Conservation (phyloP, 2,888 invertebrate genomes). For the Osmoderma eremita region DNA sequence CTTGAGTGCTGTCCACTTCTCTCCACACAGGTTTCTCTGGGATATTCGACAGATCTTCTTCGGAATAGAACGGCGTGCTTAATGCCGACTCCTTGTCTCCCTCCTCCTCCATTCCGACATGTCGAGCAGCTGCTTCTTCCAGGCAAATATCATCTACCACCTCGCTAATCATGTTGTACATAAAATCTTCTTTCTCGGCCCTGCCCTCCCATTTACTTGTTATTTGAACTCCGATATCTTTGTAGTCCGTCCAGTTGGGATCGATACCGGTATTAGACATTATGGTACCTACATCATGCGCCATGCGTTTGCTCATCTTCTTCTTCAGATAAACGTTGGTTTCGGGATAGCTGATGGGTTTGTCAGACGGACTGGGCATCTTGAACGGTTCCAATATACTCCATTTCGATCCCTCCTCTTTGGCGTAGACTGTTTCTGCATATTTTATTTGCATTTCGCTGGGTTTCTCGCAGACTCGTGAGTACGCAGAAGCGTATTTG, state of each 20-base stretch:
- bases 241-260: conserved; percentile 33
- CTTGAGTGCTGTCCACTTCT: no score
- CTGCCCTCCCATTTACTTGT: conserved; percentile 7
- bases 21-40: no score
- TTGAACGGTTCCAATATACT: conserved; percentile 33
- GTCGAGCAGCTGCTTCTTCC: conserved; percentile 1
- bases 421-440: conserved; percentile 22
- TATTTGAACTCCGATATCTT: conserved; percentile 29
- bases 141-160: conserved; percentile 15
- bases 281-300: conserved; percentile 34
- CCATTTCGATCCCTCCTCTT: conserved; percentile 39
- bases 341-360: conserved; percentile 40
- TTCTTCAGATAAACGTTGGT: conserved; percentile 21
- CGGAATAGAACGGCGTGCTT: conserved; percentile 12
- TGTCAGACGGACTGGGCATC: conserved; percentile 10
- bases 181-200: conserved; percentile 13
- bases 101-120: not conserved
- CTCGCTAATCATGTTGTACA: not conserved
- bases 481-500: not conserved
- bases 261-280: conserved; percentile 40
- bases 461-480: not conserved
- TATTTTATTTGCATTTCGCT: not conserved
- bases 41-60: not conserved
- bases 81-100: conserved; percentile 3
- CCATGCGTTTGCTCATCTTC: conserved; percentile 3